Percentiles rank a stretch among this genome's conserved stretches.
Evolutionary conservation across 2,113 vertebrate genomes (phyloP).

Genomic region (Indri indri): DNA sequence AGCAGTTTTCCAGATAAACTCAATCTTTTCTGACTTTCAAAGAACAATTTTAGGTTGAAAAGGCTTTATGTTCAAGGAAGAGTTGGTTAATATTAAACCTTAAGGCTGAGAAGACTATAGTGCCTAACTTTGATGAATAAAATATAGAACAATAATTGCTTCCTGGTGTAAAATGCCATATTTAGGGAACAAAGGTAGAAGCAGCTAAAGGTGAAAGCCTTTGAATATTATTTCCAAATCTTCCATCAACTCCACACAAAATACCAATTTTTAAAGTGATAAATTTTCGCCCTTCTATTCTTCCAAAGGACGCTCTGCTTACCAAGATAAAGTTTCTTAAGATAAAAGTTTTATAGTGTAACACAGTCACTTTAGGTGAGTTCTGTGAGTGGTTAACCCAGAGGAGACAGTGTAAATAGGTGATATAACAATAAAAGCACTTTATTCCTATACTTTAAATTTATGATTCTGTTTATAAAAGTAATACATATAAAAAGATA

Average conservation of each 20-base stretch:
- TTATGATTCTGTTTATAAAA: conserved; percentile 14
- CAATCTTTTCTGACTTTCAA: conserved; percentile 30
- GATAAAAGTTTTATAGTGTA: neutral
- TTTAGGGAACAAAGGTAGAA: neutral
- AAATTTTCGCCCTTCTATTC: neutral
- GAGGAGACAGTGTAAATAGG: neutral
- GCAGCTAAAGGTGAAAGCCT: neutral
- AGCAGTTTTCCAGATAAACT: conserved; percentile 53
- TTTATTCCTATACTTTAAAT: neutral
- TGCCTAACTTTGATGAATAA: neutral
- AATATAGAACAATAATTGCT: conserved; percentile 34
- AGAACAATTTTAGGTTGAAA: conserved; percentile 57
- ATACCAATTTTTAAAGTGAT: neutral
- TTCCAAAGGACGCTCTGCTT: neutral
- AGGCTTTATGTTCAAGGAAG: conserved; percentile 3
- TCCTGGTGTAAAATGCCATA: neutral
- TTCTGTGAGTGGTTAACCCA: neutral
- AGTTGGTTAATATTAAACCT: conserved; percentile 22
- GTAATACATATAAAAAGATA: conserved; percentile 2
- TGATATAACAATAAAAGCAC: neutral
- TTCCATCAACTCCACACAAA: neutral
- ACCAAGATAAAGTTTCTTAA: conserved; percentile 6
- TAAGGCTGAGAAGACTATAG: neutral
- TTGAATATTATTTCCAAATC: neutral
- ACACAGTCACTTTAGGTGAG: neutral